Base-by-base conservation (phyloP, 23 tunicate species). In the Oikopleura vanhoeffeni region DNA sequence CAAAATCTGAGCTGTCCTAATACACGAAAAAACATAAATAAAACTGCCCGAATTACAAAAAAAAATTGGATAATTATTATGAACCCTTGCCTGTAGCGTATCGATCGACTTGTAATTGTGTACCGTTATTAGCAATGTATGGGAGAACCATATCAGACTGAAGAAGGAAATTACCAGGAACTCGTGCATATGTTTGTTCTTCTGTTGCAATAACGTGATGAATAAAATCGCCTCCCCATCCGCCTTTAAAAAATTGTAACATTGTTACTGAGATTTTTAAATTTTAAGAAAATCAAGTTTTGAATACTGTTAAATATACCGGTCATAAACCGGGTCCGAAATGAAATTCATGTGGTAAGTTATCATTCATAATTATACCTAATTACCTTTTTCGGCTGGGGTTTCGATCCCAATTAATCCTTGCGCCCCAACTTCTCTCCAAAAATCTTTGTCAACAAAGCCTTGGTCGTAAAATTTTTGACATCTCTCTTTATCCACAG, bases 71-170 rank as follows among this genome's bases (percentile, higher is more conserved):
- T n/a, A n/a, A n/a, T n/a, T n/a, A n/a, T n/a, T n/a, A n/a, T n/a
- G n/a, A n/a, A n/a, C n/a, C n/a, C n/a, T n/a, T n/a, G n/a, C n/a
- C 18, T 49, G 13, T 49, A 49, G 24, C 64, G 64, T 49, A 49
- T 24, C 24, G 13, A 8, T 49, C 64, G 13, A 49, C 64, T 24
- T 49, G 64, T 8, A 90, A 91, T 39, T 86, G 85, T 28, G 95
- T 94, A 1, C 98, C 98, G 76, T 94, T 88, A 40, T 88, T 90
- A 34, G 89, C 85, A 34, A 94, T 88, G 86, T 94, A 94, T 32
- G 98, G 98, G 91, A 94, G 88, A 40, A 94, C 96, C 57, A 94
- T 90, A 76, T 94, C 98, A 36, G 96, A 90, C 33, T 71, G 79
- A 32, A 71, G 32, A 2, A 13, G 34, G 3, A 71, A 13, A 18